phyloP scores from a whole-genome alignment of 92 coral and sea anemone species.

The Virgularia gustaviana region DNA sequence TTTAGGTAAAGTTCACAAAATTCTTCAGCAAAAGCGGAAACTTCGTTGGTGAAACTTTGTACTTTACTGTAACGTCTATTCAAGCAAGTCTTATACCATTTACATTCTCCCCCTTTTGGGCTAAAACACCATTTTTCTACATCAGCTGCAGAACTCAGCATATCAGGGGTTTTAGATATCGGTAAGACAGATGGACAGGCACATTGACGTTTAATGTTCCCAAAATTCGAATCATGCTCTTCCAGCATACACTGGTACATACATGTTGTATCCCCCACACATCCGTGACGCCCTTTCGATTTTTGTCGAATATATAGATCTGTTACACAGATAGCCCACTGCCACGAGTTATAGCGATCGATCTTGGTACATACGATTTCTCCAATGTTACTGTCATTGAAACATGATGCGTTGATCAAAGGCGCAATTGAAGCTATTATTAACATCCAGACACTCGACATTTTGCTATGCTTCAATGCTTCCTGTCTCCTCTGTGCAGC shows the following conservation, averaged over 20 bases:
- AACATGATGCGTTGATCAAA: background rate
- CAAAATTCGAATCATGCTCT: constrained; percentile 9
- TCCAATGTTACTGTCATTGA: background rate
- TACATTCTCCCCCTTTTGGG: constrained; percentile 19
- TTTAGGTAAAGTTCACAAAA: constrained; percentile 16
- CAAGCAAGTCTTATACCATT: constrained; percentile 18
- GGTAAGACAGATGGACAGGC: constrained; percentile 4
- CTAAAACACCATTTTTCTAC: constrained; percentile 23
- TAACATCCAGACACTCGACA: too few relatives aligned
- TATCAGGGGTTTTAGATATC: too few relatives aligned
- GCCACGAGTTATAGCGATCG: constrained; percentile 9
- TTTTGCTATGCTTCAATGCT: too few relatives aligned
- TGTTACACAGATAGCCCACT: constrained; percentile 24
- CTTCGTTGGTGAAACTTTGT: background rate
- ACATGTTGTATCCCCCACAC: background rate
- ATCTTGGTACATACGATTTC: background rate
- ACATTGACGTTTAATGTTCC: background rate
- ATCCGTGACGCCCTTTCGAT: constrained; percentile 34
- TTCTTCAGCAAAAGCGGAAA: background rate
- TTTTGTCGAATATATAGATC: constrained; percentile 32
- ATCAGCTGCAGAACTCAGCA: background rate
- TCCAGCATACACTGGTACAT: constrained; percentile 33
- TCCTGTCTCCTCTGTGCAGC: too few relatives aligned
- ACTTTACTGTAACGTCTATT: background rate
- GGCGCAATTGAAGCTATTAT: too few relatives aligned